Evolutionary conservation across 1,140 invertebrate species (phyloP).

Genomic region (Drosophila santomea): DNA sequence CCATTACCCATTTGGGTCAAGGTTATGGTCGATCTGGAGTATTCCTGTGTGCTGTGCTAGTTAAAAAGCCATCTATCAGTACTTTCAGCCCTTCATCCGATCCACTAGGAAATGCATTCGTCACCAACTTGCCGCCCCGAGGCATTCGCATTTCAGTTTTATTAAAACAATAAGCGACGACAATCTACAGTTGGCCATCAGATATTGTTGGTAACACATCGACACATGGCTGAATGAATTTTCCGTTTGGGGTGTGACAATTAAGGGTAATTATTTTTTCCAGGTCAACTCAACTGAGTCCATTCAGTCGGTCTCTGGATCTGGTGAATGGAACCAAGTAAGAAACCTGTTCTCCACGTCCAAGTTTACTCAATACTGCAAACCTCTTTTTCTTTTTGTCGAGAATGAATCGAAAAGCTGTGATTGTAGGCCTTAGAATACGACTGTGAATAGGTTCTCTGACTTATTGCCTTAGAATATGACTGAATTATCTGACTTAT

Average conservation of each 20-base stretch:
- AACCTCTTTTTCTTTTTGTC: not conserved
- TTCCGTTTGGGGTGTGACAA: conserved; percentile 66
- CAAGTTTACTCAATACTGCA: conserved; percentile 22
- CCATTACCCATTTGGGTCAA: conserved; percentile 78
- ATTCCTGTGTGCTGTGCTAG: conserved; percentile 42
- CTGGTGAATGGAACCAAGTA: conserved; percentile 41
- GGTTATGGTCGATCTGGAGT: conserved; percentile 65
- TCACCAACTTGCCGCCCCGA: conserved; percentile 38
- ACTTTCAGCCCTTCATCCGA: conserved; percentile 12
- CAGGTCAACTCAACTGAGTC: conserved; percentile 26
- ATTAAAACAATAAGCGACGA: conserved; percentile 77
- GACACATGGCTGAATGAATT: conserved; percentile 67
- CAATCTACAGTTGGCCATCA: conserved; percentile 47
- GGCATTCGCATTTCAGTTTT: conserved; percentile 38
- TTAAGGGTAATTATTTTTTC: conserved; percentile 73
- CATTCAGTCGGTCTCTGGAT: conserved; percentile 27
- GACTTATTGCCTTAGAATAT: not conserved
- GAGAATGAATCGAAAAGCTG: conserved; percentile 8
- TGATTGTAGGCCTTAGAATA: not conserved
- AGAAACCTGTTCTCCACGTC: conserved; percentile 38
- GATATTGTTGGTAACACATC: conserved; percentile 52
- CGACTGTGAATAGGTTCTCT: too few relatives aligned
- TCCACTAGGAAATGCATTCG: conserved; percentile 43
- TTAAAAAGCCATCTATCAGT: conserved; percentile 74
- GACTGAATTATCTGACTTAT: not conserved